A percentile compares a stretch with the other conserved stretches of the same genome.
Evolutionary conservation across 1,140 invertebrate genomes (phyloP).

Genomic region (Zaprionus kolodkinae): DNA sequence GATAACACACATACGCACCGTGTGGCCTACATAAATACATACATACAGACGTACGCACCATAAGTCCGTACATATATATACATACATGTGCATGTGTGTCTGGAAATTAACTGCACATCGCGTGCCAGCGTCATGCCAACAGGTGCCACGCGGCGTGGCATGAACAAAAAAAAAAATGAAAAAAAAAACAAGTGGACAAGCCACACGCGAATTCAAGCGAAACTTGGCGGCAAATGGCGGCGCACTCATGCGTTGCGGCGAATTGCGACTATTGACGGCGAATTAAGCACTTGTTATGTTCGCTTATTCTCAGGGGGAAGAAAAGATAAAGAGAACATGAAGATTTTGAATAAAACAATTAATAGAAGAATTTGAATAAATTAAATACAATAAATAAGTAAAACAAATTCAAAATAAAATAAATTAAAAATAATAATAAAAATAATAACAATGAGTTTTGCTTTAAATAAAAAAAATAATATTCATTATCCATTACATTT

Average conservation of each 20-base stretch:
- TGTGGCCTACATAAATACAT: conserved; percentile 25
- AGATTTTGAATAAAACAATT: background rate
- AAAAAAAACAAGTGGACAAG: conserved; percentile 36
- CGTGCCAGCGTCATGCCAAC: conserved; percentile 51
- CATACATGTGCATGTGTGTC: conserved; percentile 6
- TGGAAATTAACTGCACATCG: conserved; percentile 42
- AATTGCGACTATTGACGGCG: conserved; percentile 23
- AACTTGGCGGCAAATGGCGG: conserved; percentile 15
- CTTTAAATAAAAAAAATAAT: background rate
- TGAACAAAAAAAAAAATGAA: conserved; percentile 12
- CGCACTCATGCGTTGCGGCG: conserved; percentile 30
- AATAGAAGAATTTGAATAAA: background rate
- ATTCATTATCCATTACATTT: background rate
- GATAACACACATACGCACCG: conserved; percentile 21
- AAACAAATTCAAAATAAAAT: background rate
- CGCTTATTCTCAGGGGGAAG: background rate
- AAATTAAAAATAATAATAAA: background rate
- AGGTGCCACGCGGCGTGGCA: conserved; percentile 51
- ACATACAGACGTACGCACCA: background rate
- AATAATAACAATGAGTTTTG: background rate
- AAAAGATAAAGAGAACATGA: background rate
- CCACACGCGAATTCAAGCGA: conserved; percentile 37
- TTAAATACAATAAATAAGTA: background rate
- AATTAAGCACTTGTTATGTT: conserved; percentile 19
- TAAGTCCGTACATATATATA: background rate